Evolutionary conservation across 2,113 vertebrate genomes (phyloP).

Genomic region (Cochlearius cochlearius): DNA sequence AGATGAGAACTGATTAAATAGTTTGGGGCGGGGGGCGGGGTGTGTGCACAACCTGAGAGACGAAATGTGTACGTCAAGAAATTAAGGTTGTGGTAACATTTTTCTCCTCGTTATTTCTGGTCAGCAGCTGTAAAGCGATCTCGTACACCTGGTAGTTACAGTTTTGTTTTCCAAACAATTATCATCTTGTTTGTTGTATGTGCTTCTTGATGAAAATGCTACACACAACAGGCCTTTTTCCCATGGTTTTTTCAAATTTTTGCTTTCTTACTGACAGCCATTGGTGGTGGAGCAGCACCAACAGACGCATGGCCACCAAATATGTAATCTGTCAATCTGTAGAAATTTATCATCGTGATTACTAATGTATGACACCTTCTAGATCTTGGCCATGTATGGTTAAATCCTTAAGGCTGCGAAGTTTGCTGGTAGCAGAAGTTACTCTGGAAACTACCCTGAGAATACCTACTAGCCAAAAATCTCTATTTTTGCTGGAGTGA

Average conservation of each 20-base stretch:
- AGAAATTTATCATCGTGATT: background rate
- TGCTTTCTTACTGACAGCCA: background rate
- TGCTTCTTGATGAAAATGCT: background rate
- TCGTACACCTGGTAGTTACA: background rate
- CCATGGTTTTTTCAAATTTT: background rate
- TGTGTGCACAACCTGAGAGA: no score
- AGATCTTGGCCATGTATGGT: background rate
- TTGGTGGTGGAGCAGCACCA: background rate
- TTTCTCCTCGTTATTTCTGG: background rate
- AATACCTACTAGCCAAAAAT: background rate
- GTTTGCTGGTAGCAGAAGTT: background rate
- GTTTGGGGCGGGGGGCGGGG: no score
- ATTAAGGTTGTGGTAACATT: background rate
- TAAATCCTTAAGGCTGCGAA: background rate
- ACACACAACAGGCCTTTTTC: background rate
- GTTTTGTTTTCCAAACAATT: background rate
- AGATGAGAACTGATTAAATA: background rate
- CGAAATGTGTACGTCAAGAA: background rate
- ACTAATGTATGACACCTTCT: background rate
- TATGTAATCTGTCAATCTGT: accelerated
- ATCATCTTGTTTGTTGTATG: background rate
- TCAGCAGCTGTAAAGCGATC: background rate
- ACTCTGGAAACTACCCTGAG: background rate
- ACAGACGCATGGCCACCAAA: background rate
- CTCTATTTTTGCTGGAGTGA: background rate